Base-by-base conservation (phyloP, 2,797 vertebrate genomes). In the Caiman crocodilus region DNA sequence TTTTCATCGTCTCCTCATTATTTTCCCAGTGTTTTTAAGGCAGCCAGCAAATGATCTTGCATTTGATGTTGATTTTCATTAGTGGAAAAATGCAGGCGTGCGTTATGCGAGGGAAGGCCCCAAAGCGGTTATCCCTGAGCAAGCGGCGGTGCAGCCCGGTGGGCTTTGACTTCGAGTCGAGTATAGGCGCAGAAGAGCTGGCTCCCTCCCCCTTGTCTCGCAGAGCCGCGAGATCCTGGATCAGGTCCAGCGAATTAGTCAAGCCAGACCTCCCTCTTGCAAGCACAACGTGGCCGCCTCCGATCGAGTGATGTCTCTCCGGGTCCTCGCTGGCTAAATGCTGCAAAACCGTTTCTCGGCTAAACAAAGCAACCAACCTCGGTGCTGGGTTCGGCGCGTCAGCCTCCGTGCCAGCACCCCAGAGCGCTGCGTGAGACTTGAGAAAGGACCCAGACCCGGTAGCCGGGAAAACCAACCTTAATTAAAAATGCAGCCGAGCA, bases 331-430 rank as follows among this genome's bases (percentile, higher is more conserved):
- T 61, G 30, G 25, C 65, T 82, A 59, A 35, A 74, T 0, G 21
- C 18, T 55, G 14, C 59, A 15, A 90, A 94, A 82, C n/a, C 7
- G 4, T 81, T 76, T 90, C 90, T 88, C 0, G 1, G 81, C 67
- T 56, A 92, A 87, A 84, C 94, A n/a, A 65, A 94, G 82, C 17
- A 94, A 94, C 88, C 42, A 3, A 50, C 65, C 61, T 16, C n/a
- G 14, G 71, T 0, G 2, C 59, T 55, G 26, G 17, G 5, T 5
- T 25, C 20, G 1, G 30, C 30, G 3, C 59, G 23, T 35, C 69
- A 26, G 61, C 6, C 67, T 76, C 80, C 5, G 21, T 18, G 7
- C 76, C 15, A 64, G 79, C 84, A 84, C 82, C 84, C 95, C 0
- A 18, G 82, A 84, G 95, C 64, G 85, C 42, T 25, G 35, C 5